Base-by-base conservation (phyloP, 1,140 invertebrate species). In the Heliconius congener region DNA sequence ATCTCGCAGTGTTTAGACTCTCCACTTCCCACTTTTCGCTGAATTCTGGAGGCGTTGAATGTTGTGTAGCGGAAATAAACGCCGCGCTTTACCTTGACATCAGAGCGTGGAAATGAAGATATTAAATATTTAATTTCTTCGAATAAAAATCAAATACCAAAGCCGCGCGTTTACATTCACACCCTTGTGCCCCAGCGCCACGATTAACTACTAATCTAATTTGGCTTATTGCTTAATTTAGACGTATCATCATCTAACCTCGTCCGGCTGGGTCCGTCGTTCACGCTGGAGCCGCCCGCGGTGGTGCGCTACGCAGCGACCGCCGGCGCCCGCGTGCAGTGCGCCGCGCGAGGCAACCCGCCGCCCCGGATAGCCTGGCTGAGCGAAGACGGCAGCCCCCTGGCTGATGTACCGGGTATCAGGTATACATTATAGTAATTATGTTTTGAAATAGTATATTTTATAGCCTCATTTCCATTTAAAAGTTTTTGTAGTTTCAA, bases 301-400 rank as follows among this genome's bases (percentile, higher is more conserved):
- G 82, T 84, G 74, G 86, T 88, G 75, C 83, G 81, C 66, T 89
- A 79, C 81, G 81, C 85, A 27, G 81, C 81, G 19, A 74, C 77
- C 3, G 79, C 77, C 8, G 90, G 89, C 34, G 81, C 80, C 52
- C 82, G 86, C 19, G 79, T 91, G 74, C 73, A 30, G n/a, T 93
- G 91, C 83, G 77, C 74, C 19, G 91, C 91, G 60, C 75, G 82
- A 16, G 90, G 87, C 1, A 76, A 83, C 23, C 89, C 90, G 30
- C 79, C 86, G 39, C 91, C 89, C 19, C 74, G 74, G 19, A 4
- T 91, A 66, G 34, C 81, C 66, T 93, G 92, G 91, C 84, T 90
- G 30, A 77, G 81, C 3, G 88, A 85, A 23, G 90, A 92, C 79
- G 87, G 87, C 37, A 42, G 83, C 5, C 74, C 77, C 42, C 83